Evolutionary conservation across 2,888 invertebrate genomes (phyloP).

Genomic region (Rhagophthalmus giganteus): DNA sequence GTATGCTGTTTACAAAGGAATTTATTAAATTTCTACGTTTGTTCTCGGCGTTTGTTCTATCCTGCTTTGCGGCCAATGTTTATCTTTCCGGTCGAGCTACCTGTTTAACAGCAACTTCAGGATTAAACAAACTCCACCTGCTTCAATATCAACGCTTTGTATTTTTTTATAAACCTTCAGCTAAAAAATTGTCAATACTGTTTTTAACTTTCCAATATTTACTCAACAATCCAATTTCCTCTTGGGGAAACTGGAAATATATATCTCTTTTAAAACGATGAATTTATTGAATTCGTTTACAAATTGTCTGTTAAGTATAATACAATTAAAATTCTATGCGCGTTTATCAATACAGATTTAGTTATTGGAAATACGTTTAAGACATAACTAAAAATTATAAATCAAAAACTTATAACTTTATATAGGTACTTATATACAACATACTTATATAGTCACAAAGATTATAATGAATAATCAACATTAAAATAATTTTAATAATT

Average conservation of each 20-base stretch:
- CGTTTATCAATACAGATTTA: too few species aligned
- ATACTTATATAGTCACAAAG: too few species aligned
- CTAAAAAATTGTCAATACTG: constrained; percentile 14
- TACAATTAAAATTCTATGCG: too few species aligned
- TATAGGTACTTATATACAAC: too few species aligned
- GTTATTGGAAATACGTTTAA: too few species aligned
- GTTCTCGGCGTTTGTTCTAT: constrained; percentile 38
- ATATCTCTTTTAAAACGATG: too few species aligned
- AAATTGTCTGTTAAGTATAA: too few species aligned
- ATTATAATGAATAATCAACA: too few species aligned
- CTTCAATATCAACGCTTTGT: constrained; percentile 14
- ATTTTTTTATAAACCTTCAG: constrained; percentile 13
- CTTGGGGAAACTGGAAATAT: constrained; percentile 1
- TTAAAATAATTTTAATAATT: too few species aligned
- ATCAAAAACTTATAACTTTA: too few species aligned
- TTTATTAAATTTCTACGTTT: constrained; percentile 41
- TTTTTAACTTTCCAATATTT: constrained; percentile 7
- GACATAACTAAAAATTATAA: too few species aligned
- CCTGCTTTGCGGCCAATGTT: constrained; percentile 38
- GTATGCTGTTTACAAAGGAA: constrained; percentile 39
- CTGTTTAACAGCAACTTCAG: constrained; percentile 32
- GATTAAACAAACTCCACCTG: constrained; percentile 30
- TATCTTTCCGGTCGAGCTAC: constrained; percentile 36
- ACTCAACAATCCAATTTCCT: constrained; percentile 9
- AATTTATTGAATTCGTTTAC: too few species aligned